phyloP scores from a whole-genome alignment of 2,888 invertebrate genomes.

The Amorpha juglandis region DNA sequence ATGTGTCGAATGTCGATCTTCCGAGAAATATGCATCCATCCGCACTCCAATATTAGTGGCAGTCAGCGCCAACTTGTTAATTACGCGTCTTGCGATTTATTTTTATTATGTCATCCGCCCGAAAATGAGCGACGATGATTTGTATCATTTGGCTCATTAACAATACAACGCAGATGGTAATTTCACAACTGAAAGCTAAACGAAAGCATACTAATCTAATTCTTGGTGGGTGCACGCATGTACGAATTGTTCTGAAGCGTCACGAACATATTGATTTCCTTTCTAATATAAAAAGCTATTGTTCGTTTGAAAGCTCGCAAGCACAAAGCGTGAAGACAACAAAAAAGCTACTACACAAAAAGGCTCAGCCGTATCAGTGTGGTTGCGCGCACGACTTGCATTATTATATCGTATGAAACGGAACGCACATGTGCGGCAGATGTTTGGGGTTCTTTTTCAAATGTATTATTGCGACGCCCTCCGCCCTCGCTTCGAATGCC shows the following conservation, averaged over 20 bases:
- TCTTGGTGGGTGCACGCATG: constrained; percentile 28
- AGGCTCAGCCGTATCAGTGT: constrained; percentile 63
- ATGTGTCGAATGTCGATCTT: constrained; percentile 63
- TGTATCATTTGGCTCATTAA: constrained; percentile 43
- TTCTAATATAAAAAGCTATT: constrained; percentile 68
- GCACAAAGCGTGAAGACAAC: constrained; percentile 78
- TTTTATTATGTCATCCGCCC: constrained; percentile 48
- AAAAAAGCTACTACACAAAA: constrained; percentile 76
- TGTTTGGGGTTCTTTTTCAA: constrained; percentile 80
- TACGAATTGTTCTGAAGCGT: constrained; percentile 50
- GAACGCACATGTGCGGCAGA: constrained; percentile 81
- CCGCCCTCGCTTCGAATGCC: constrained; percentile 56
- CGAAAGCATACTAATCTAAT: constrained; percentile 22
- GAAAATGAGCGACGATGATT: constrained; percentile 33
- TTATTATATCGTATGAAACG: constrained; percentile 73
- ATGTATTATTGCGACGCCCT: constrained; percentile 70
- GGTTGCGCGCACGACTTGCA: constrained; percentile 76
- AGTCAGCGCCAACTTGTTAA: constrained; percentile 59
- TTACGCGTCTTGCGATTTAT: constrained; percentile 53
- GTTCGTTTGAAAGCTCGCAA: constrained; percentile 73
- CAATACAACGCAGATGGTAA: constrained; percentile 35
- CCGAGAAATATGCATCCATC: constrained; percentile 69
- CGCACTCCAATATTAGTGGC: constrained; percentile 47
- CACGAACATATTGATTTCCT: constrained; percentile 73
- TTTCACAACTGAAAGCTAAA: constrained; percentile 42